Percentiles rank a stretch among this genome's conserved stretches.
Conservation (phyloP, 1,140 invertebrate genomes). For the Ceratosolen fusciceps region DNA sequence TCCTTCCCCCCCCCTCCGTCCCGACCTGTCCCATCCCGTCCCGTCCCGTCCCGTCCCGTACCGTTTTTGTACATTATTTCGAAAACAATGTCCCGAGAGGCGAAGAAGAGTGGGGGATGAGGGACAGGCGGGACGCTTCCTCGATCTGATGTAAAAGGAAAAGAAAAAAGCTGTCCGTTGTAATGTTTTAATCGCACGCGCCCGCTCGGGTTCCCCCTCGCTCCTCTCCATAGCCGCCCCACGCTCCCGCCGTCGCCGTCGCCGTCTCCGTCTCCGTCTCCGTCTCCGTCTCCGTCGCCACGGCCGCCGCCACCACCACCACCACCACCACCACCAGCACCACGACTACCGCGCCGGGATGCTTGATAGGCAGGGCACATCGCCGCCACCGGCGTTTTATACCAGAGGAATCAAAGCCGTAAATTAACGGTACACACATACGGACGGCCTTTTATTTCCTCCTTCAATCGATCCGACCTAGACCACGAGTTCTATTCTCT, state of each 20-base stretch:
- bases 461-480: slow-evolving; percentile 33
- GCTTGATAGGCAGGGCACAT: slow-evolving; percentile 45
- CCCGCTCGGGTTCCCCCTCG: no score
- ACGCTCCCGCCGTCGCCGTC: neutral
- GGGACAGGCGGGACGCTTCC: neutral
- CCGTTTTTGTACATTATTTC: no score
- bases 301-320: neutral
- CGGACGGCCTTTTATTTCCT: slow-evolving; percentile 37
- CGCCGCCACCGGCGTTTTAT: slow-evolving; percentile 35
- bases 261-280: neutral
- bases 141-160: no score
- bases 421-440: slow-evolving; percentile 43
- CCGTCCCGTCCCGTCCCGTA: no score
- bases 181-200: slow-evolving; percentile 27
- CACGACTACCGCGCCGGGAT: neutral
- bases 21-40: no score
- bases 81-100: no score
- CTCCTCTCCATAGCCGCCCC: neutral
- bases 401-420: slow-evolving; percentile 40
- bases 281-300: no score
- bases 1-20: no score
- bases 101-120: no score
- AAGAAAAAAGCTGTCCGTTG: slow-evolving; percentile 14
- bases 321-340: neutral
- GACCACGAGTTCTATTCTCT: no score